A percentile compares a stretch with the other conserved stretches of the same genome.
These are phyloP conservation scores for Ictalurus furcatus DNA, from an alignment of 2,113 vertebrate genomes.

Conservation along the genomic window DNA sequence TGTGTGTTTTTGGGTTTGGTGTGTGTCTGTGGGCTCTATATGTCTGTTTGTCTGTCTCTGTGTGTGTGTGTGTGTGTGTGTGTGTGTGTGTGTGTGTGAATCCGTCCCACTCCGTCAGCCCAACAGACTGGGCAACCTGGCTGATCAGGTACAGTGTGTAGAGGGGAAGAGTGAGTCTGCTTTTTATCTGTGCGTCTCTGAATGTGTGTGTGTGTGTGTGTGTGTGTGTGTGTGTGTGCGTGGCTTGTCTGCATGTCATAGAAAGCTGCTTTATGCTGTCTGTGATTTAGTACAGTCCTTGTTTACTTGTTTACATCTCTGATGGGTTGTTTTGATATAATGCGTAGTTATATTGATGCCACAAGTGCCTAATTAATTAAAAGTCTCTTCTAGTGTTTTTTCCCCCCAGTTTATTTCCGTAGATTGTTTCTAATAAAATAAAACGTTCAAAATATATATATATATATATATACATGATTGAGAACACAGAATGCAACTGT, in stretches of 20 bases:
- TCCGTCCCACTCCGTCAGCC: constrained; percentile 86
- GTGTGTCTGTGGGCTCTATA: constrained; percentile 43
- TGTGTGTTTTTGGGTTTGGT: constrained; percentile 39
- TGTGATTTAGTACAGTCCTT: constrained; percentile 26
- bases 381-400: not conserved
- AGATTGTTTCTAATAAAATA: not conserved
- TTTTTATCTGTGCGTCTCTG: not conserved
- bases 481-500: not conserved
- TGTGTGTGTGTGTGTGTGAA: constrained; percentile 53
- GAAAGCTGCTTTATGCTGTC: constrained; percentile 19
- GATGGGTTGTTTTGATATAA: not conserved
- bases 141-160: constrained; percentile 91
- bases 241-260: constrained; percentile 33
- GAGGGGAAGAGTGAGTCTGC: constrained; percentile 39
- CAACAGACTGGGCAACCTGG: constrained; percentile 97
- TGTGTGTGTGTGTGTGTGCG: not conserved
- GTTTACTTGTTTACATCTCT: not conserved
- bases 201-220: not conserved
- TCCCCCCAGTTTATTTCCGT: too few relatives aligned
- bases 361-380: not conserved
- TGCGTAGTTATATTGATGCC: not conserved
- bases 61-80: constrained; percentile 46
- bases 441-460: not conserved
- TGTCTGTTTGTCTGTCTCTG: constrained; percentile 45
- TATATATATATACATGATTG: not conserved